Evolutionary conservation across 2,888 invertebrate species (phyloP), one percentile per base, ranked within the genome.

Genomic region (Erebia palarica): DNA sequence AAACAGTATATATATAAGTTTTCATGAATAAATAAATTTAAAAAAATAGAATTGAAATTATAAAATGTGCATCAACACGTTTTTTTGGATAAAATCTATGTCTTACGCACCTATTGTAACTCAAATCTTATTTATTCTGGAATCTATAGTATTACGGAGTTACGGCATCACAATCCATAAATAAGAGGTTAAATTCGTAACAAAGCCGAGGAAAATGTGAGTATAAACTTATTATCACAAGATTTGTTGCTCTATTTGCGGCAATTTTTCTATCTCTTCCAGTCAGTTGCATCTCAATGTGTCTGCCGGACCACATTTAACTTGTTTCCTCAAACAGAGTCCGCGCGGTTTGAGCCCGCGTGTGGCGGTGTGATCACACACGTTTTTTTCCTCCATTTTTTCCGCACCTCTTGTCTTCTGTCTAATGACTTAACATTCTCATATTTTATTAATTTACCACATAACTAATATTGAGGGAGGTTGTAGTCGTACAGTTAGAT

Each of bases 351-450:
- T 51, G 3, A 51, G 81, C 82, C 80, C 83, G 86, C 85, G 85
- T 81, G 84, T 71, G 86, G 85, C 90, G 89, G 90, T 79, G 80
- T 78, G 87, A 88, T 90, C 91, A 90, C 89, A 90, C 84, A 84
- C 78, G 85, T 88, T 86, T 84, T n/a, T 82, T 79, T 78, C 78
- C 75, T 69, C 53, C 18, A 84, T 87, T 86, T 86, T 83, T 84
- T 80, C 82, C 88, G 87, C 90, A 83, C 55, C 57, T 51, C 63
- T 83, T 86, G 82, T 84, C 85, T 87, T 86, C 84, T 83, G 81
- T 85, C 87, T 92, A 92, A 92, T 92, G 91, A 92, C 87, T 86
- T 86, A 91, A 90, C 86, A 87, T 90, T 88, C 90, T 81, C 86
- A 85, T 87, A 88, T 88, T 88, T 89, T 85, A 88, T 88, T 84